Evolutionary conservation across 2,797 vertebrate species (phyloP), one percentile per base, ranked within the genome.

Genomic region (Anabacerthia variegaticeps): DNA sequence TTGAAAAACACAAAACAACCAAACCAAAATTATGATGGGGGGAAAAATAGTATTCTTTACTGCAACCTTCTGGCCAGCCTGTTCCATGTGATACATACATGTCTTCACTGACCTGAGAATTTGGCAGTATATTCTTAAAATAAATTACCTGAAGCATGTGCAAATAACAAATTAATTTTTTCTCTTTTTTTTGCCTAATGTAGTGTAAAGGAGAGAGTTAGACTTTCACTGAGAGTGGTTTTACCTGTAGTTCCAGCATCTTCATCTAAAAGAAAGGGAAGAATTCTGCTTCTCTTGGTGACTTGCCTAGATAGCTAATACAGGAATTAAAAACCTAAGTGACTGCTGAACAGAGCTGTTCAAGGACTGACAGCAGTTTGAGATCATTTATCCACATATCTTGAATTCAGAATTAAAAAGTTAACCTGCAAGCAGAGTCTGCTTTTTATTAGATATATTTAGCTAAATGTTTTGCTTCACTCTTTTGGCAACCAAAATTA

Each of bases 71-170:
- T 81, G 79, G 73, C 93, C 96, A 88, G 55, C 96, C 94, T 95
- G 66, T 97, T 97, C 94, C 96, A 92, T 54, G 36, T 9, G 9
- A n/a, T 86, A 72, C 48, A 32, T 95, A 75, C 10, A 27, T 90
- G 39, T 75, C 92, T 86, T 93, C 93, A 95, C 95, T 95, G 92
- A 95, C 80, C 83, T 85, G 43, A 79, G 51, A 88, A 86, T 72
- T 81, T 95, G 74, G 83, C 90, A 85, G 52, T 84, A 49, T 68
- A 68, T 90, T 80, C 55, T 36, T 58, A 18, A 89, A 83, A 65
- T 32, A 41, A 69, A 14, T 69, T 82, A 58, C 14, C 37, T 71
- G 28, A 84, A 93, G 96, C 96, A 96, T 93, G 96, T 95, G 83
- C 85, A 68, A 85, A 59, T 95, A 93, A 86, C 68, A 41, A 23